Evolutionary conservation across 2,113 vertebrate species (phyloP).

Genomic region (Petrocephalus zakoni): DNA sequence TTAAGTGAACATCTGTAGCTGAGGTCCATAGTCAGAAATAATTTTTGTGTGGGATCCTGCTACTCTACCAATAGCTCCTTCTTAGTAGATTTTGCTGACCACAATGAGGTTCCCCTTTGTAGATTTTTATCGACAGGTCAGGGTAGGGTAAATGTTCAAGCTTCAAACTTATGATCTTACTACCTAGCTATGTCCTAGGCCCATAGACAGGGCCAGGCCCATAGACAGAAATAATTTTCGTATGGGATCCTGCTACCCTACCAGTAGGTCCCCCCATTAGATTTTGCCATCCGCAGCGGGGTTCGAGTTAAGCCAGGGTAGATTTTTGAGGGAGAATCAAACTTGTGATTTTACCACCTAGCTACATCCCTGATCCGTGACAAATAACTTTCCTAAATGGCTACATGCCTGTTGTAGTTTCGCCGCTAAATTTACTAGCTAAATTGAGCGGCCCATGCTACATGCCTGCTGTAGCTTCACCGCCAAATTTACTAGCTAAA

Average conservation of each 20-base stretch:
- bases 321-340: background rate
- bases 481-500: background rate
- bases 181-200: no score
- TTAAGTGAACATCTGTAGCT: background rate
- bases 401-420: background rate
- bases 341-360: background rate
- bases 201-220: no score
- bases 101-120: background rate
- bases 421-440: background rate
- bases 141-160: background rate
- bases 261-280: background rate
- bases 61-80: background rate
- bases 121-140: background rate
- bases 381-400: background rate
- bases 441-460: no score
- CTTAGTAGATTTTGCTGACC: background rate
- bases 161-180: background rate
- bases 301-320: background rate
- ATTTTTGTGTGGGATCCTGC: no score
- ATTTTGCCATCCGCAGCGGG: background rate
- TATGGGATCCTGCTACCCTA: no score
- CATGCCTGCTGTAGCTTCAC: background rate
- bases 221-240: no score
- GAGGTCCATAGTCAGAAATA: no score
- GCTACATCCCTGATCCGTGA: background rate